Percentiles rank a stretch among this genome's conserved stretches.
These are phyloP conservation scores for Otolemur garnettii DNA, from an alignment of 2,113 vertebrate species.

Conservation along the genomic window DNA sequence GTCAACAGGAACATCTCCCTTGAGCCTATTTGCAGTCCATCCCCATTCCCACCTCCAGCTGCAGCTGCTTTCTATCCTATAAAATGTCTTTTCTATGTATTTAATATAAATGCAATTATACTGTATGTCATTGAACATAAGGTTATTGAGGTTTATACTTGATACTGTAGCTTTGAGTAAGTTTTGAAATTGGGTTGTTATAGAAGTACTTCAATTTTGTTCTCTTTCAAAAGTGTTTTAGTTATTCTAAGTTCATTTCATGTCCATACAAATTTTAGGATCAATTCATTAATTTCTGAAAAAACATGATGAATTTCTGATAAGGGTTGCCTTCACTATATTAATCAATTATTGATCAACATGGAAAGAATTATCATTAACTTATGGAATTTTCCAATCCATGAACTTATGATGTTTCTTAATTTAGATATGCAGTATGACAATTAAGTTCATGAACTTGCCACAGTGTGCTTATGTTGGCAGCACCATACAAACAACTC, in stretches of 20 bases:
- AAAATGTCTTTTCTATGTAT: neutral
- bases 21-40: neutral
- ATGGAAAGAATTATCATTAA: neutral
- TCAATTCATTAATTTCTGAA: neutral
- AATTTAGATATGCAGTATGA: neutral
- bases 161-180: slow-evolving; percentile 17
- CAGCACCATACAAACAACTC: no score
- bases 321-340: neutral
- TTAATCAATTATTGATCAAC: slow-evolving; percentile 14
- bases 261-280: slow-evolving; percentile 19
- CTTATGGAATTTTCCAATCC: neutral
- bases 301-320: neutral
- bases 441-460: no score
- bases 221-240: neutral
- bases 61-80: neutral
- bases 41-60: neutral
- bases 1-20: neutral
- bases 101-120: neutral
- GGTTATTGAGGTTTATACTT: neutral
- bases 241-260: neutral
- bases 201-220: neutral
- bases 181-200: neutral
- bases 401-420: neutral
- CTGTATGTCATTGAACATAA: neutral
- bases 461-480: no score